Base-by-base conservation (phyloP, 2,888 invertebrate species). In the Oeneis ivallda region DNA sequence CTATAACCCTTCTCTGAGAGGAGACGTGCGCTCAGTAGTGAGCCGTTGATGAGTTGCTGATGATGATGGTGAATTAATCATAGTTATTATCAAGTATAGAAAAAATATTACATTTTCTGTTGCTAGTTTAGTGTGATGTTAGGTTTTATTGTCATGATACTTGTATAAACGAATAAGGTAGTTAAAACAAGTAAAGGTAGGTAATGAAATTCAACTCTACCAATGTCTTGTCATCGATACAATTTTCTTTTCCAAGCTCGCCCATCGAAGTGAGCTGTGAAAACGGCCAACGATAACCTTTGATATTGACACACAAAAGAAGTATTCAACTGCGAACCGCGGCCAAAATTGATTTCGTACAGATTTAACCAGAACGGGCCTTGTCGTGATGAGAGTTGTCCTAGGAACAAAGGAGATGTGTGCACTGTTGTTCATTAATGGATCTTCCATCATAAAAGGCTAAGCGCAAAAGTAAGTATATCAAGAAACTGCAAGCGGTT, bases 241-340 rank as follows among this genome's bases (percentile, higher is more conserved):
- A 10, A 37, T 56, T 19, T 56, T 41, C 39, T 56, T 41, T 37
- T 41, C 39, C n/a, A 7, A 7, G 77, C 79, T 76, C 68, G 69
- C 73, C 74, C 73, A 72, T 76, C 77, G 79, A 79, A 86, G 81
- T 83, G 84, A 84, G 79, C 84, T 85, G 83, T 89, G 84, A 87
- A 88, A 89, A 87, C 85, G 85, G 82, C 85, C 87, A 83, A 79
- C 85, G 85, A 88, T 87, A 87, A 87, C 88, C 86, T 88, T 89
- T 85, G 85, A 84, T 72, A 84, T 72, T 81, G 86, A 80, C 81
- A 76, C 80, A 87, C 89, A 89, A 89, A 89, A 83, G 85, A 76
- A 76, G 75, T 86, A 84, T 79, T 86, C 80, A 84, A 77, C 82
- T 85, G 86, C 75, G 85, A 87, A 85, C 26, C 26, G 26, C 79